A percentile compares a stretch with the other conserved stretches of the same genome.
These are phyloP conservation scores for Ophion obscuratus DNA, from an alignment of 2,888 invertebrate genomes.

Conservation along the genomic window DNA sequence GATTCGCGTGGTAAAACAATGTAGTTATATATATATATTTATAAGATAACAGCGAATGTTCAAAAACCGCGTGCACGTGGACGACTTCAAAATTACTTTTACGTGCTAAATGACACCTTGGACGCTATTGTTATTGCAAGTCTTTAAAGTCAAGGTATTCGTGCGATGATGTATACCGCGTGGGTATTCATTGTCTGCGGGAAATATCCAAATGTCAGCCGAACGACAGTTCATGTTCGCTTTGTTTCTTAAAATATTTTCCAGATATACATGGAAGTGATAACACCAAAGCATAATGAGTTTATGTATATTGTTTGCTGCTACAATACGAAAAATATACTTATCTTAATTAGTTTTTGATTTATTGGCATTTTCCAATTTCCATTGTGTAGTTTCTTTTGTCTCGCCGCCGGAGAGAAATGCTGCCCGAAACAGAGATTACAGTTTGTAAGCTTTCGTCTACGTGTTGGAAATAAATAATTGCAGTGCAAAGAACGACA, in stretches of 20 bases:
- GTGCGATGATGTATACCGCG: not conserved
- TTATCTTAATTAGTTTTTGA: not conserved
- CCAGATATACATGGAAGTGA: not conserved
- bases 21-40: too few relatives aligned
- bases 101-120: not conserved
- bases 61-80: conserved; percentile 2
- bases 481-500: not conserved
- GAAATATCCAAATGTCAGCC: not conserved
- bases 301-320: not conserved
- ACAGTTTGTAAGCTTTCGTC: not conserved
- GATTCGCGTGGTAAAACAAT: conserved; percentile 40
- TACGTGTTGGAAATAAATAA: not conserved
- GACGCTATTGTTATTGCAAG: not conserved
- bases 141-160: conserved; percentile 7
- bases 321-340: not conserved
- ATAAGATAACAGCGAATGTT: not conserved
- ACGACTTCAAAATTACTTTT: conserved; percentile 14
- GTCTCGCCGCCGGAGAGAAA: not conserved
- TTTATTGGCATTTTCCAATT: not conserved
- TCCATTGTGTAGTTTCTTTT: not conserved
- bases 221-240: not conserved
- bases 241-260: conserved; percentile 1
- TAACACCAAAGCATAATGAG: not conserved
- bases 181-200: not conserved
- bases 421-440: not conserved